These are phyloP conservation scores for Dermochelys coriacea DNA, from an alignment of 2,797 vertebrate genomes.

Conservation along the genomic window DNA sequence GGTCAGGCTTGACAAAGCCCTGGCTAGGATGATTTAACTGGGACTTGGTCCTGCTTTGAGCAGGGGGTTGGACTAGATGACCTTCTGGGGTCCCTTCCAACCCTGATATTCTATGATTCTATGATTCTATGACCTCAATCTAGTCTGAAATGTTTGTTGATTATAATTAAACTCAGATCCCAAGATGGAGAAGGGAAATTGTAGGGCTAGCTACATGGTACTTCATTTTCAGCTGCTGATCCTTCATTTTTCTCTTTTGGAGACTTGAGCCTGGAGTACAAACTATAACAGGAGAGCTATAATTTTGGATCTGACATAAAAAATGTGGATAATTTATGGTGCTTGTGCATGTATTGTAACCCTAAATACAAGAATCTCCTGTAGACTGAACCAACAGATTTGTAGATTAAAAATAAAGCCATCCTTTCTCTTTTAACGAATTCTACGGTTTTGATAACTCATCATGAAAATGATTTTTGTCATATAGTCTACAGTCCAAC, in stretches of 20 bases:
- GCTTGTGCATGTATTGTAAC: slow-evolving; percentile 38
- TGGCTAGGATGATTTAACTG: no score
- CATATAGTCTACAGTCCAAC: background rate
- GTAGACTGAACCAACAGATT: slow-evolving; percentile 17
- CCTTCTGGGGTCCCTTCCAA: no score
- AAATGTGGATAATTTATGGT: slow-evolving; percentile 37
- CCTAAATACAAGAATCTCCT: slow-evolving; percentile 45
- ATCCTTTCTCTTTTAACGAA: slow-evolving; percentile 29
- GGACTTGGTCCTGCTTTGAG: no score
- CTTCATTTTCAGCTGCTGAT: slow-evolving; percentile 47
- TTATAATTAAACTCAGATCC: slow-evolving; percentile 53
- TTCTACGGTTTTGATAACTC: slow-evolving; percentile 10
- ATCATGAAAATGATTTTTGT: background rate
- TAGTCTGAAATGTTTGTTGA: slow-evolving; percentile 40
- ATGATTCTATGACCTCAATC: no score
- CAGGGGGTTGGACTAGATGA: no score
- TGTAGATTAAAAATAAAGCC: slow-evolving; percentile 1
- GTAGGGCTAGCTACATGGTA: background rate
- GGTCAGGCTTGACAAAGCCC: no score
- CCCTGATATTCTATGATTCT: no score
- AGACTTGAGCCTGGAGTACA: slow-evolving; percentile 8
- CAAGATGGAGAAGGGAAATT: background rate
- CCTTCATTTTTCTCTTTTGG: slow-evolving; percentile 41
- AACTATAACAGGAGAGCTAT: slow-evolving; percentile 37
- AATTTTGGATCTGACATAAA: slow-evolving; percentile 54